These are phyloP conservation scores for Rhyacophila evoluta DNA, from an alignment of 2,888 invertebrate genomes.

Conservation along the genomic window DNA sequence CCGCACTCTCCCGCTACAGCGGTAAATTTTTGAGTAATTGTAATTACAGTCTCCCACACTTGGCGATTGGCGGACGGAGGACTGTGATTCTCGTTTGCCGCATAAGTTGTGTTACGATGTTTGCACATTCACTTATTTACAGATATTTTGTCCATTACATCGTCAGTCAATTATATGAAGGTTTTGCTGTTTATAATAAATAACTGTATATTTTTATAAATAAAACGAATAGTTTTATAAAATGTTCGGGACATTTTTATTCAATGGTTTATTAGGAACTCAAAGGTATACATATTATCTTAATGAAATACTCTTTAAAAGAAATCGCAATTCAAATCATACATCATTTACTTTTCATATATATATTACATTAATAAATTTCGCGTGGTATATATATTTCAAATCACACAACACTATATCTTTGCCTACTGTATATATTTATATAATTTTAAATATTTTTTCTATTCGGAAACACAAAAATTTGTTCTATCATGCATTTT, in stretches of 20 bases:
- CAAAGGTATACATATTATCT: conserved; percentile 9
- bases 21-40: too few relatives aligned
- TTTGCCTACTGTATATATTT: background rate
- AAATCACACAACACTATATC: conserved; percentile 5
- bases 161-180: too few relatives aligned
- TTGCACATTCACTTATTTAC: too few relatives aligned
- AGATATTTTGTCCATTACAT: too few relatives aligned
- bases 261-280: conserved; percentile 17
- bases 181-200: too few relatives aligned
- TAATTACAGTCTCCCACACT: too few relatives aligned
- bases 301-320: background rate
- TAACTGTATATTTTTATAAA: too few relatives aligned
- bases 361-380: background rate
- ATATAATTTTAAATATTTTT: background rate
- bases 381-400: background rate
- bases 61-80: too few relatives aligned
- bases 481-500: too few relatives aligned
- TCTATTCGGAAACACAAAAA: too few relatives aligned
- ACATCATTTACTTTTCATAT: background rate
- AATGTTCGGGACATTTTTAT: conserved; percentile 15
- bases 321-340: background rate
- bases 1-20: conserved; percentile 28
- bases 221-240: background rate
- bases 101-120: too few relatives aligned
- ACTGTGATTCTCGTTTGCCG: too few relatives aligned